phyloP scores from a whole-genome alignment of 2,888 invertebrate genomes.

The Trichogramma dendrolimi region DNA sequence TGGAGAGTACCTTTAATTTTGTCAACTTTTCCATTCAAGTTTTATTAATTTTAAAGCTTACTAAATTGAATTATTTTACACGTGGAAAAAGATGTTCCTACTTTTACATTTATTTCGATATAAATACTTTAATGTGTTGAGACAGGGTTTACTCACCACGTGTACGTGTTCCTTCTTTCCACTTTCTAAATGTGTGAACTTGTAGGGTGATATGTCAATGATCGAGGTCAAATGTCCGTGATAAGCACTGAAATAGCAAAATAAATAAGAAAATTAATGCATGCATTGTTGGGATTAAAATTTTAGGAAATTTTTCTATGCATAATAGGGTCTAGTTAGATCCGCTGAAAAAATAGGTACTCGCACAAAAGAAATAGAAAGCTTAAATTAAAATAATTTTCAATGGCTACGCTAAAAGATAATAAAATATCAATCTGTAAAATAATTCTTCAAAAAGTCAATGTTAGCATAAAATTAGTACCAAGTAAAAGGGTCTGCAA shows the following conservation, averaged over 20 bases:
- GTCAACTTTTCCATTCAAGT: not conserved
- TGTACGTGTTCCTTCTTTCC: constrained; percentile 83
- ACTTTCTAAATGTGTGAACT: constrained; percentile 84
- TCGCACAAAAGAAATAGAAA: not conserved
- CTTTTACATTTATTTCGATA: no score
- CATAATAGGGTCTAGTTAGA: no score
- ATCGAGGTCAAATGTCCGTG: constrained; percentile 95
- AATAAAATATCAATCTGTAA: not conserved
- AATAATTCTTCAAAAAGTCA: not conserved
- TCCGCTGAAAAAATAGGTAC: not conserved
- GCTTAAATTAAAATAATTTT: not conserved
- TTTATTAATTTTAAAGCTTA: constrained; percentile 3
- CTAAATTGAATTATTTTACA: not conserved
- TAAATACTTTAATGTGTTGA: not conserved
- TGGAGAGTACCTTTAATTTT: no score
- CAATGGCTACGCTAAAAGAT: not conserved
- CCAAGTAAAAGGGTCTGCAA: not conserved
- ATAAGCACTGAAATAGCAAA: constrained; percentile 76
- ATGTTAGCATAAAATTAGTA: not conserved
- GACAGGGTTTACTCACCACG: constrained; percentile 64
- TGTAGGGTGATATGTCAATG: constrained; percentile 98
- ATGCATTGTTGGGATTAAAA: no score
- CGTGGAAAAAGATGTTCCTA: not conserved
- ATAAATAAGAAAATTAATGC: constrained; percentile 3
- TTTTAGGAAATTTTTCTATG: no score